Evolutionary conservation across 2,888 invertebrate species (phyloP).

Genomic region (Sinopyrophorus schimmeli): DNA sequence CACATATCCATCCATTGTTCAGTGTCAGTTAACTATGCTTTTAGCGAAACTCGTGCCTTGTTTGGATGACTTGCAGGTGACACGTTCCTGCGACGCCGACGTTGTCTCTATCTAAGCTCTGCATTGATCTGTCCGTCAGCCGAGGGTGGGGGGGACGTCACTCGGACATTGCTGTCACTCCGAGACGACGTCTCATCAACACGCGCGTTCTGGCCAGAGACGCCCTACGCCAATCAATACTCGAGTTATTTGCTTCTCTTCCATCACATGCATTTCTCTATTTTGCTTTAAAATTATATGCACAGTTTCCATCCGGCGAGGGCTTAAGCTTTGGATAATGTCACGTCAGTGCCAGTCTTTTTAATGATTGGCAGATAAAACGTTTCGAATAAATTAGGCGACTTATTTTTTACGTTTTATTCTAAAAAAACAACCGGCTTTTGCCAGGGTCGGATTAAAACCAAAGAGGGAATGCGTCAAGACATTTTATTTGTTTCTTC

Average conservation of each 20-base stretch:
- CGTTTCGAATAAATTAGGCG: constrained; percentile 7
- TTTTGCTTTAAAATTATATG: constrained; percentile 8
- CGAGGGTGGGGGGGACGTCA: constrained; percentile 34
- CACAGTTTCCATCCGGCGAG: constrained; percentile 1
- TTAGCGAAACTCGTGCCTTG: constrained; percentile 24
- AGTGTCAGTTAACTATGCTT: constrained; percentile 24
- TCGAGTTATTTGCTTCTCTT: constrained; percentile 28
- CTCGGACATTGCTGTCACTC: constrained; percentile 40
- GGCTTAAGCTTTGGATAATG: constrained; percentile 15
- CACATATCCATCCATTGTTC: constrained; percentile 16
- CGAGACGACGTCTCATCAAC: constrained; percentile 42
- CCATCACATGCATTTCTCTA: constrained; percentile 15
- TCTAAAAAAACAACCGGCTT: too few species aligned
- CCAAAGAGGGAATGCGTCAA: too few species aligned
- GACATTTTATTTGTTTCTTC: too few species aligned
- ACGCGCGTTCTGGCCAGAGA: constrained; percentile 39
- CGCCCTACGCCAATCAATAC: constrained; percentile 37
- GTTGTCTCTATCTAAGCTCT: constrained; percentile 31
- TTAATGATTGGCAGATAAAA: constrained; percentile 14
- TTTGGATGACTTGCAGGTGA: constrained; percentile 38
- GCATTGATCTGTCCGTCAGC: constrained; percentile 38
- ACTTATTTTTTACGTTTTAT: too few species aligned
- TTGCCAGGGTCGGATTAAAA: too few species aligned
- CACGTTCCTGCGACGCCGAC: constrained; percentile 34
- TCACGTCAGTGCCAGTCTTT: constrained; percentile 5